Percentiles rank a stretch among this genome's conserved stretches.
Evolutionary conservation across 2,113 vertebrate species (phyloP).

Genomic region (Misgurnus anguillicaudatus): DNA sequence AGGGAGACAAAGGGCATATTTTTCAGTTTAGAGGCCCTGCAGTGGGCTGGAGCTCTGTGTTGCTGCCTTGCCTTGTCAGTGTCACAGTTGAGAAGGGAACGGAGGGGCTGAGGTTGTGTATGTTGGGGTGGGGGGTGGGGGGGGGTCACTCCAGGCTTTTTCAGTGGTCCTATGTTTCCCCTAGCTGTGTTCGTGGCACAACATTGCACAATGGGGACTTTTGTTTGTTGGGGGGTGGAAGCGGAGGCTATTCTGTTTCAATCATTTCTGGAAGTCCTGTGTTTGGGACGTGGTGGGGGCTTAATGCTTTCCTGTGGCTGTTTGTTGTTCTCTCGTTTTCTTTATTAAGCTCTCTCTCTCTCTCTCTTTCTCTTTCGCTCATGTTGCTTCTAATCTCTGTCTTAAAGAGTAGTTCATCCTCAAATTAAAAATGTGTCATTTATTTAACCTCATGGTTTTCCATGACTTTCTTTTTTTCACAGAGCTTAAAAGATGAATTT

Average conservation of each 20-base stretch:
- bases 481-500: too few species aligned
- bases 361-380: conserved; percentile 28
- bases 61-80: conserved; percentile 51
- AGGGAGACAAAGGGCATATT: conserved; percentile 70
- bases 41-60: conserved; percentile 48
- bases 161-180: conserved; percentile 82
- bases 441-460: too few species aligned
- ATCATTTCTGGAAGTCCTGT: conserved; percentile 89
- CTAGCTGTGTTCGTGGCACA: conserved; percentile 77
- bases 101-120: conserved; percentile 48
- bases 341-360: neutral
- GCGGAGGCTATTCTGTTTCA: conserved; percentile 84
- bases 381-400: conserved; percentile 16
- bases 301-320: conserved; percentile 63
- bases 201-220: conserved; percentile 79
- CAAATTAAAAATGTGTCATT: neutral
- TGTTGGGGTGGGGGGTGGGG: conserved; percentile 9
- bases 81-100: conserved; percentile 44
- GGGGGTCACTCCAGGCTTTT: conserved; percentile 60
- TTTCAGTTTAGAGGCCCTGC: conserved; percentile 55
- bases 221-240: conserved; percentile 81
- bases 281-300: conserved; percentile 77
- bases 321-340: neutral
- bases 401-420: neutral
- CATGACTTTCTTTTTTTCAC: too few species aligned